Percentiles rank a stretch among this genome's conserved stretches.
Conservation (phyloP, 2,797 vertebrate species). For the Ciconia nigra region DNA sequence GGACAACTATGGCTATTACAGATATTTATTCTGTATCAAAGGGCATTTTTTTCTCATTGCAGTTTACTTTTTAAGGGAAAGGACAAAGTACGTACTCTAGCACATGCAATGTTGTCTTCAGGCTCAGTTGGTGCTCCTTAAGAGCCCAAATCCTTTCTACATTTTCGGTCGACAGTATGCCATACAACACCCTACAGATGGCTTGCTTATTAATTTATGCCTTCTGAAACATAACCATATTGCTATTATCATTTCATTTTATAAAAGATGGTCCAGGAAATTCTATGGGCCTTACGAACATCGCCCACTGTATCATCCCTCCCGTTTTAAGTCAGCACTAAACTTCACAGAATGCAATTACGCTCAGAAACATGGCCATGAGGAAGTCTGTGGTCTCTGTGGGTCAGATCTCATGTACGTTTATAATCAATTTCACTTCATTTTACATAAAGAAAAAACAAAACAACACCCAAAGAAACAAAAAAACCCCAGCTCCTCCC, state of each 20-base stretch:
- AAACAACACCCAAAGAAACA: background rate
- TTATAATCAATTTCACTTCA: background rate
- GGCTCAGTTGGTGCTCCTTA: background rate
- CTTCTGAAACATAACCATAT: background rate
- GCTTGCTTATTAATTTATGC: background rate
- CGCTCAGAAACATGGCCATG: background rate
- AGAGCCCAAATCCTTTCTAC: background rate
- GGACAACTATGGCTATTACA: background rate
- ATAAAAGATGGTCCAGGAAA: background rate
- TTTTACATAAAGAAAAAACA: background rate
- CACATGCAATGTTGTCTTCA: background rate
- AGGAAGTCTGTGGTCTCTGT: background rate
- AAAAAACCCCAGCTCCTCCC: background rate
- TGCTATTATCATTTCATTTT: background rate
- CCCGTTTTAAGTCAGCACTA: background rate
- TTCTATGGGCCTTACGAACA: background rate
- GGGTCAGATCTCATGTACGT: background rate
- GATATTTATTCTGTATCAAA: background rate
- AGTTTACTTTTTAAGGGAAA: background rate
- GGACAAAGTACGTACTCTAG: background rate
- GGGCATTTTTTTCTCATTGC: background rate
- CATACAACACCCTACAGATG: background rate
- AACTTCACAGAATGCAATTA: background rate
- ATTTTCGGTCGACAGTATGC: background rate
- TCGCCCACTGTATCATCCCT: background rate